Conservation (phyloP, 2,888 invertebrate species). For the Andrena camellia region DNA sequence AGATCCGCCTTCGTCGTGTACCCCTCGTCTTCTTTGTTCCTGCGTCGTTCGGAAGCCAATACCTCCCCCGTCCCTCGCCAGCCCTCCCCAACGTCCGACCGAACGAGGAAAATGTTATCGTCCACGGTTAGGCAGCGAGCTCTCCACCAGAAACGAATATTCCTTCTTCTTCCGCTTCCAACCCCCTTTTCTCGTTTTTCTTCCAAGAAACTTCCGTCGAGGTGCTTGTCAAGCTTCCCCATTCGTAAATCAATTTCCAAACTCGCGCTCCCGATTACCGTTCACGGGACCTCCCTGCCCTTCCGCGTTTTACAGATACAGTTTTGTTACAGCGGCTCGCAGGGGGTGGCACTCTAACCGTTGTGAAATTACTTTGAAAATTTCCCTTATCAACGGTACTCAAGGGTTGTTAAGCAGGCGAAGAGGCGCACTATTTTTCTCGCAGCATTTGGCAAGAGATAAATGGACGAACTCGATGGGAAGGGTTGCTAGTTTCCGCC, state of each 20-base stretch:
- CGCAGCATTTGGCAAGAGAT: constrained; percentile 11
- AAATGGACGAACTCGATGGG: constrained; percentile 31
- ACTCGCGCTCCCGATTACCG: constrained; percentile 16
- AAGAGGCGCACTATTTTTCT: neutral
- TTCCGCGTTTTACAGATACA: neutral
- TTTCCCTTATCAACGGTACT: neutral
- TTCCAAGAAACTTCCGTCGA: constrained; percentile 17
- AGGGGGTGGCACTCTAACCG: neutral
- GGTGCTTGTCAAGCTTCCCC: constrained; percentile 32
- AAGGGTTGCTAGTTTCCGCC: neutral
- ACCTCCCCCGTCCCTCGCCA: constrained; percentile 39
- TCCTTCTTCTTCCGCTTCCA: constrained; percentile 27
- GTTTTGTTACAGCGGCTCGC: neutral
- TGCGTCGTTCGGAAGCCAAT: constrained; percentile 57
- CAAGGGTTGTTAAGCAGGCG: neutral
- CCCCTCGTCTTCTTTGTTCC: constrained; percentile 73
- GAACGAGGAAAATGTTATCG: constrained; percentile 38
- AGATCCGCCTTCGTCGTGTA: constrained; percentile 83
- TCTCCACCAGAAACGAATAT: constrained; percentile 32
- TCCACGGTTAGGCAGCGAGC: constrained; percentile 14
- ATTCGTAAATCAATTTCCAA: constrained; percentile 54
- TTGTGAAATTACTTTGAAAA: neutral
- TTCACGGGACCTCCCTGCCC: neutral
- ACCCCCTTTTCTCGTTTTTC: constrained; percentile 34
- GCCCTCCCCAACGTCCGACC: constrained; percentile 25